A percentile compares a stretch with the other conserved stretches of the same genome.
phyloP scores from a whole-genome alignment of 1,140 invertebrate species.

The Batillaria attramentaria region DNA sequence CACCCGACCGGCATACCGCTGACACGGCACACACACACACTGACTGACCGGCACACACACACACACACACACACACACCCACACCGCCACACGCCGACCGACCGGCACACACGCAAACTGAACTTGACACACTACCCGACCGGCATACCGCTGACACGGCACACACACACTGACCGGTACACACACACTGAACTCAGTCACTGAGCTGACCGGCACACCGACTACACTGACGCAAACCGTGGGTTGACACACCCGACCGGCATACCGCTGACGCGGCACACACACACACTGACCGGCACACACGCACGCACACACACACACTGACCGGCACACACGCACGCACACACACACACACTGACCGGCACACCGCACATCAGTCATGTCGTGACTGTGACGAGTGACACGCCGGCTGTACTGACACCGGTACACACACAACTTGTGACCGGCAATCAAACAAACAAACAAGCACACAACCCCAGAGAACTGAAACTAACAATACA shows the following conservation, averaged over 20 bases:
- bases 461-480: too few relatives aligned
- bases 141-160: background rate
- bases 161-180: background rate
- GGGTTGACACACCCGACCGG: background rate
- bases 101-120: background rate
- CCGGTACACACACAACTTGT: background rate
- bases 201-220: background rate
- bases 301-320: background rate
- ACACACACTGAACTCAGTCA: background rate
- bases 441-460: too few relatives aligned
- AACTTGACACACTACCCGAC: background rate
- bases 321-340: background rate
- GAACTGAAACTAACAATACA: too few relatives aligned
- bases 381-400: background rate
- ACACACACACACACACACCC: background rate
- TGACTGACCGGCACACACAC: background rate
- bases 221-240: too few relatives aligned
- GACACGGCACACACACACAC: background rate
- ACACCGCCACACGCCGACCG: background rate
- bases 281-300: conserved; percentile 3
- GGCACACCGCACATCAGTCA: too few relatives aligned
- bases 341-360: too few relatives aligned
- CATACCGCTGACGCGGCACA: background rate
- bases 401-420: background rate
- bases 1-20: background rate